These are phyloP conservation scores for Conger conger DNA, from an alignment of 2,113 vertebrate genomes.

Conservation along the genomic window DNA sequence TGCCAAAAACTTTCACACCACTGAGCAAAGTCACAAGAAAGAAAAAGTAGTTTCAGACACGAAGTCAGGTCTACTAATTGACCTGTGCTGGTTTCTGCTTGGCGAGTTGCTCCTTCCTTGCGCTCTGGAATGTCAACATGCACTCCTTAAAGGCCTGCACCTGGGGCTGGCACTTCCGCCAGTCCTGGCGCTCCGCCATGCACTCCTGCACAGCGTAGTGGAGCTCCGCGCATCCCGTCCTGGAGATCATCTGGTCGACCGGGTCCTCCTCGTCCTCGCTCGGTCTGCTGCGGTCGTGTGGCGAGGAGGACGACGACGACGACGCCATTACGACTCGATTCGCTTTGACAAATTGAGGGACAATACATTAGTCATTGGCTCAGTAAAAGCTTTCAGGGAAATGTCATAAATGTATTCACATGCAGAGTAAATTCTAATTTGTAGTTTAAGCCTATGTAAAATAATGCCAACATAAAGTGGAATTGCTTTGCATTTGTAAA, in stretches of 20 bases:
- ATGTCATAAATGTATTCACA: neutral
- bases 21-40: no score
- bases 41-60: neutral
- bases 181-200: constrained; percentile 88
- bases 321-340: constrained; percentile 66
- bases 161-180: constrained; percentile 81
- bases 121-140: constrained; percentile 76
- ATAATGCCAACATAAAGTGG: neutral
- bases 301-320: constrained; percentile 43
- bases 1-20: no score
- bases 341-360: neutral
- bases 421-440: neutral
- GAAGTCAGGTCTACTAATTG: neutral
- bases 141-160: constrained; percentile 83
- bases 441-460: neutral
- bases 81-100: constrained; percentile 36
- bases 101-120: constrained; percentile 56
- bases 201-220: constrained; percentile 88
- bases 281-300: constrained; percentile 73
- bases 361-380: neutral
- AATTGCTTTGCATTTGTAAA: neutral
- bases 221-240: constrained; percentile 78
- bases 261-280: constrained; percentile 78
- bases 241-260: constrained; percentile 77
- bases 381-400: neutral